phyloP scores from a whole-genome alignment of 2,113 vertebrate genomes.

The Vanacampus margaritifer region DNA sequence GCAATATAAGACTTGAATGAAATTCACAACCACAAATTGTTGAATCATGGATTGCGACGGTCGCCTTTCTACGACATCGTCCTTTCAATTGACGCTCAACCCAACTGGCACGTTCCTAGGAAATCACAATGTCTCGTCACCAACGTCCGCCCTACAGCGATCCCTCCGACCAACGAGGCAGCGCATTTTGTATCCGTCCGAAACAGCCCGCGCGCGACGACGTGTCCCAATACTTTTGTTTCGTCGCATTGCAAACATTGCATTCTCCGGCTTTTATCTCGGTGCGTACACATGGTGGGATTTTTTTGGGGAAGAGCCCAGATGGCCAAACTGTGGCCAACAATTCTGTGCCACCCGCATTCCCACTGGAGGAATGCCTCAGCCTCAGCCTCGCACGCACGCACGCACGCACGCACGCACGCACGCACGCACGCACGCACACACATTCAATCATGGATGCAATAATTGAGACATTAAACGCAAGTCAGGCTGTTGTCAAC shows the following conservation, averaged over 20 bases:
- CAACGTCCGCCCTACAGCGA: no score
- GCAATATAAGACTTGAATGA: no score
- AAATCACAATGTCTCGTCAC: not conserved
- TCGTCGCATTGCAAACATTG: not conserved
- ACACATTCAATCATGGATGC: constrained; percentile 19
- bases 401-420: constrained; percentile 4
- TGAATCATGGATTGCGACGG: no score
- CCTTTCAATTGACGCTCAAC: no score
- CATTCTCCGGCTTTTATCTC: constrained; percentile 64
- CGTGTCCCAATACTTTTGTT: not conserved
- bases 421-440: constrained; percentile 6
- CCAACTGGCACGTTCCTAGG: no score
- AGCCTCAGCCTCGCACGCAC: not conserved
- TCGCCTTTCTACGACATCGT: no score
- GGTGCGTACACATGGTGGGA: constrained; percentile 60
- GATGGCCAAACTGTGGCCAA: constrained; percentile 58
- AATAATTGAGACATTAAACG: not conserved
- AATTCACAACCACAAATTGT: no score
- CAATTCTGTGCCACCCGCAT: constrained; percentile 55
- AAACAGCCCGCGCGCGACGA: no score
- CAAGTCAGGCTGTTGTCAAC: not conserved
- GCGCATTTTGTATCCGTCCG: no score
- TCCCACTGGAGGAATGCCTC: constrained; percentile 57
- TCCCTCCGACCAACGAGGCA: no score
- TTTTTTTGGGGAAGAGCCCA: constrained; percentile 49